Percentiles rank a stretch among this genome's conserved stretches.
These are phyloP conservation scores for Solenodon paradoxus DNA, from an alignment of 2,113 vertebrate genomes.

Conservation along the genomic window DNA sequence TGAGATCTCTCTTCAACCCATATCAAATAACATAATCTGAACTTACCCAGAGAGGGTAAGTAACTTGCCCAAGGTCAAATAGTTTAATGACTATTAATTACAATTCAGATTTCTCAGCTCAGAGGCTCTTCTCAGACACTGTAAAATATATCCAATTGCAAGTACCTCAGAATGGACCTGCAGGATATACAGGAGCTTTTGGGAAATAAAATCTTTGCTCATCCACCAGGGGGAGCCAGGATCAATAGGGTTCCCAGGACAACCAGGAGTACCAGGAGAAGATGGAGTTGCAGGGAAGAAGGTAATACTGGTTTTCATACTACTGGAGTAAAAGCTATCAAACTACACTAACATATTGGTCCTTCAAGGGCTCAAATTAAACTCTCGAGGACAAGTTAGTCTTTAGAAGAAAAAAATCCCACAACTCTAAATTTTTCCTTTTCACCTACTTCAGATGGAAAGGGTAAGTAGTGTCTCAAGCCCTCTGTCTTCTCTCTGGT, in stretches of 20 bases:
- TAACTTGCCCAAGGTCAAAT: neutral
- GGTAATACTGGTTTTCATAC: slow-evolving; percentile 61
- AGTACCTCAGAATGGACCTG: neutral
- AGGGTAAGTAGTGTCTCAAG: accelerated
- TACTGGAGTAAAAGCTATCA: neutral
- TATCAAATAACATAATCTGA: neutral
- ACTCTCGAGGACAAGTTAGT: neutral
- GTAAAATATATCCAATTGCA: neutral
- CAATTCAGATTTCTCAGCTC: neutral
- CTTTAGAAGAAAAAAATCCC: neutral
- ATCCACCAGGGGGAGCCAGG: slow-evolving; percentile 77
- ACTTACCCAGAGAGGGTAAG: neutral
- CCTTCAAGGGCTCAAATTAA: neutral
- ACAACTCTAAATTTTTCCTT: neutral
- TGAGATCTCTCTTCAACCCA: neutral
- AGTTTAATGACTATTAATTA: neutral
- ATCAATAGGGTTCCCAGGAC: slow-evolving; percentile 67
- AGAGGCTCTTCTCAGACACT: neutral
- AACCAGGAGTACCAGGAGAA: slow-evolving; percentile 63
- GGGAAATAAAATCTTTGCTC: slow-evolving; percentile 43
- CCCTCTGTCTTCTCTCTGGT: neutral
- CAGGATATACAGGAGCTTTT: neutral
- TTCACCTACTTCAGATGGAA: neutral
- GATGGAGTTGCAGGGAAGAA: slow-evolving; percentile 69
- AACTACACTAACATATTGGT: neutral